Conservation (phyloP, 1,140 invertebrate species). For the Colletes gigas region DNA sequence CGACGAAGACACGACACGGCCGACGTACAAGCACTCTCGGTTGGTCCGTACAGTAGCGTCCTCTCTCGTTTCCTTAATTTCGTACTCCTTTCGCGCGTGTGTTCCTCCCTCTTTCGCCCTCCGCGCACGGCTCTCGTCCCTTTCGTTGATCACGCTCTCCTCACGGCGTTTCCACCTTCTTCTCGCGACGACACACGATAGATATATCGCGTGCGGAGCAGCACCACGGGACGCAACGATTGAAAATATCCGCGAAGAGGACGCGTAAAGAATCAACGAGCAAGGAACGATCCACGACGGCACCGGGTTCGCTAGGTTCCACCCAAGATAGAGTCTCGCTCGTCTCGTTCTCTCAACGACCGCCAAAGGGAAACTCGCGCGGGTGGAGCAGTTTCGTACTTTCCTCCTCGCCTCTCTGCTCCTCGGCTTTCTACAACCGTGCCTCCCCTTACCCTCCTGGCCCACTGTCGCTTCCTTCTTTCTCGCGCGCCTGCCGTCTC, state of each 20-base stretch:
- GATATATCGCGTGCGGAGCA: too few relatives aligned
- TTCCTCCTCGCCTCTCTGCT: conserved; percentile 34
- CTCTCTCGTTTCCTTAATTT: conserved; percentile 47
- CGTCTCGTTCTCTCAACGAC: conserved; percentile 37
- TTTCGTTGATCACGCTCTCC: conserved; percentile 35
- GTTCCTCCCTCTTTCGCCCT: conserved; percentile 29
- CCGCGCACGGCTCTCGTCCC: conserved; percentile 12
- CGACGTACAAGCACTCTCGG: conserved; percentile 50
- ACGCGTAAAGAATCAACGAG: neutral
- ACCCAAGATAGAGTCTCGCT: neutral
- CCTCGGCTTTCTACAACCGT: conserved; percentile 38
- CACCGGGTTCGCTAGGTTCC: neutral
- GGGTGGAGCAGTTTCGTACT: conserved; percentile 60
- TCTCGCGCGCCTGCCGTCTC: conserved; percentile 23
- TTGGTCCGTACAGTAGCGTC: conserved; percentile 61
- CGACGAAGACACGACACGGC: conserved; percentile 41
- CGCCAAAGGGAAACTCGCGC: conserved; percentile 53
- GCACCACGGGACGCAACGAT: conserved; percentile 4
- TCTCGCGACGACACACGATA: neutral
- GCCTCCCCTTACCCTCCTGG: conserved; percentile 22
- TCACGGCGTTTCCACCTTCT: neutral
- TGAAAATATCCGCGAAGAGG: neutral
- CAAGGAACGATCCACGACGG: neutral
- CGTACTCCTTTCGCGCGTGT: conserved; percentile 41
- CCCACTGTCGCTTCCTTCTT: conserved; percentile 23